A percentile compares a stretch with the other conserved stretches of the same genome.
These are phyloP conservation scores for Agriopis leucophaearia DNA, from an alignment of 2,888 invertebrate genomes.

Conservation along the genomic window DNA sequence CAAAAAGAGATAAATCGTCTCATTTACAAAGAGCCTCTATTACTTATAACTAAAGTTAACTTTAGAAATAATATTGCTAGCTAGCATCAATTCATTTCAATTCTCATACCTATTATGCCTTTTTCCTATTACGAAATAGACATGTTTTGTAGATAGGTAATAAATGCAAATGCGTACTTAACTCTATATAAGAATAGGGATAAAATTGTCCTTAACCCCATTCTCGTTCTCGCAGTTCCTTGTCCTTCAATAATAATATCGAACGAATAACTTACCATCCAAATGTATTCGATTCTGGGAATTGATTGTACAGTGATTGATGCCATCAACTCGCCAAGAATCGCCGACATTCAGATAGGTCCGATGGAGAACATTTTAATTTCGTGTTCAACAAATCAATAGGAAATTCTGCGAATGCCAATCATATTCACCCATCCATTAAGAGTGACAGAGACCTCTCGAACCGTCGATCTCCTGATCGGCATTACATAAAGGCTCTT, in stretches of 20 bases:
- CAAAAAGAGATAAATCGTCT: not conserved
- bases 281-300: conserved; percentile 44
- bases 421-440: conserved; percentile 24
- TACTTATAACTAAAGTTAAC: not conserved
- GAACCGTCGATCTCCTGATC: conserved; percentile 6
- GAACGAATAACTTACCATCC: conserved; percentile 29
- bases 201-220: conserved; percentile 24
- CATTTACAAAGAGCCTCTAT: not conserved
- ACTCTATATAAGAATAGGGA: conserved; percentile 27
- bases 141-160: conserved; percentile 3
- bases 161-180: conserved; percentile 25
- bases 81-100: not conserved
- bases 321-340: conserved; percentile 49
- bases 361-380: conserved; percentile 35
- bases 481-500: conserved; percentile 25
- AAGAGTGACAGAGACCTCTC: conserved; percentile 14
- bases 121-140: not conserved
- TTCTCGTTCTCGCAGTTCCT: conserved; percentile 23
- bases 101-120: not conserved
- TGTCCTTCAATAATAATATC: conserved; percentile 30
- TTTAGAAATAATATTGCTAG: not conserved
- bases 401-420: conserved; percentile 33
- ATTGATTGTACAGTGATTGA: conserved; percentile 57
- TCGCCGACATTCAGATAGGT: conserved; percentile 37
- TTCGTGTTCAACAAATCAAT: conserved; percentile 39